These are phyloP conservation scores for Agriopis aurantiaria DNA, from an alignment of 2,888 invertebrate genomes.

Conservation along the genomic window DNA sequence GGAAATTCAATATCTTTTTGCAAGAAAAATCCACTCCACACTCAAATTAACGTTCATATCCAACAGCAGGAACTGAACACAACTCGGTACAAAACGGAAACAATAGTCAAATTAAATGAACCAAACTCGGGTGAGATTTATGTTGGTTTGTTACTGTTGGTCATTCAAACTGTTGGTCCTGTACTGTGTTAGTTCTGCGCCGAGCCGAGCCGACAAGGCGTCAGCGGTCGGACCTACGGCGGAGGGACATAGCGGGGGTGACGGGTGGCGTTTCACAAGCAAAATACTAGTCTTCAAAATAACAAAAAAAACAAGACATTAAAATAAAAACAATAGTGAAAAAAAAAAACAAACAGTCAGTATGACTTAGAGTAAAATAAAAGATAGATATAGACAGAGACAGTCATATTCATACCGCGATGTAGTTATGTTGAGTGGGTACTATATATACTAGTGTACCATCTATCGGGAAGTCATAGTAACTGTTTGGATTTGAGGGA, in stretches of 20 bases:
- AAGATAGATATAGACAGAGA: conserved; percentile 80
- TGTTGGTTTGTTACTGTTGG: conserved; percentile 67
- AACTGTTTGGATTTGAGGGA: conserved; percentile 84
- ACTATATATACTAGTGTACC: conserved; percentile 39
- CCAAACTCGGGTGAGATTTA: conserved; percentile 55
- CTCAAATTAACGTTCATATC: conserved; percentile 75
- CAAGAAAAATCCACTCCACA: conserved; percentile 84
- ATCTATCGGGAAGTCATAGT: conserved; percentile 76
- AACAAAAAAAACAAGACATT: conserved; percentile 65
- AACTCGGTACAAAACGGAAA: conserved; percentile 62
- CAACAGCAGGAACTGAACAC: conserved; percentile 79
- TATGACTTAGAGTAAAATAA: conserved; percentile 82
- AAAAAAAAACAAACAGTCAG: conserved; percentile 85
- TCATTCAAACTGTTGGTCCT: conserved; percentile 54
- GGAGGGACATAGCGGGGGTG: conserved; percentile 75
- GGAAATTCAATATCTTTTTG: conserved; percentile 50
- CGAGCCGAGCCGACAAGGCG: conserved; percentile 45
- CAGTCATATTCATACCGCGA: conserved; percentile 82
- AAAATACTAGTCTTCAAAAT: conserved; percentile 79
- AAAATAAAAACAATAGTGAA: conserved; percentile 59
- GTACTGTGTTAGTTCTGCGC: conserved; percentile 72
- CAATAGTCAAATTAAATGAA: conserved; percentile 62
- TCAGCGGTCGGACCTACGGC: conserved; percentile 44
- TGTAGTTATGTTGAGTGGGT: conserved; percentile 76
- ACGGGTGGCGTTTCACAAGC: conserved; percentile 85